These are phyloP conservation scores for Coenobita brevimanus DNA, from an alignment of 1,140 invertebrate genomes.

Conservation along the genomic window DNA sequence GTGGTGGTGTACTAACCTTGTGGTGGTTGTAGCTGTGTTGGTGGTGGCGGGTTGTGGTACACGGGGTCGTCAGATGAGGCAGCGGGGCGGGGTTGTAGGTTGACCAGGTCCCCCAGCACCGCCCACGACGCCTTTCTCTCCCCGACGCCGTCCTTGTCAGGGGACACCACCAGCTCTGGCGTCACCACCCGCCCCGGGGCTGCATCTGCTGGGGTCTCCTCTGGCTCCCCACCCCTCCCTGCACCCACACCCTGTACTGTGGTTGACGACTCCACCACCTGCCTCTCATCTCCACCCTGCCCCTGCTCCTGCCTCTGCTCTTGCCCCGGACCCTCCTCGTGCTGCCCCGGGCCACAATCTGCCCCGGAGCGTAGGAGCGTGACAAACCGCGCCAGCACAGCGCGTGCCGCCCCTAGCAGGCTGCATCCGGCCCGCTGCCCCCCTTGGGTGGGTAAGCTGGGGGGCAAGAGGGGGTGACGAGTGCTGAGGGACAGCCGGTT, in stretches of 20 bases:
- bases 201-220: too few relatives aligned
- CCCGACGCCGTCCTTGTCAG: not conserved
- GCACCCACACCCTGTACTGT: too few relatives aligned
- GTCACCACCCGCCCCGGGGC: not conserved
- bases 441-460: not conserved
- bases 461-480: not conserved
- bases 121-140: not conserved
- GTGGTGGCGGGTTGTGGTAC: conserved; percentile 14
- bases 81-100: not conserved
- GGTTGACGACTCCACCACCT: too few relatives aligned
- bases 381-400: not conserved
- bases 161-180: conserved; percentile 6
- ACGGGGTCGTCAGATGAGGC: conserved; percentile 21
- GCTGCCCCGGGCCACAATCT: not conserved
- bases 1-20: not conserved
- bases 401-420: conserved; percentile 24
- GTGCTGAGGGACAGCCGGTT: not conserved
- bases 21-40: conserved; percentile 2
- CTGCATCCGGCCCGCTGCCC: conserved; percentile 1
- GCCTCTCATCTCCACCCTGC: too few relatives aligned
- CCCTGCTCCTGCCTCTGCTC: not conserved
- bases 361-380: not conserved
- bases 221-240: too few relatives aligned
- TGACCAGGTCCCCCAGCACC: conserved; percentile 18
- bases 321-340: not conserved